Conservation (phyloP, 2,113 vertebrate genomes). For the Brachirus orientalis region DNA sequence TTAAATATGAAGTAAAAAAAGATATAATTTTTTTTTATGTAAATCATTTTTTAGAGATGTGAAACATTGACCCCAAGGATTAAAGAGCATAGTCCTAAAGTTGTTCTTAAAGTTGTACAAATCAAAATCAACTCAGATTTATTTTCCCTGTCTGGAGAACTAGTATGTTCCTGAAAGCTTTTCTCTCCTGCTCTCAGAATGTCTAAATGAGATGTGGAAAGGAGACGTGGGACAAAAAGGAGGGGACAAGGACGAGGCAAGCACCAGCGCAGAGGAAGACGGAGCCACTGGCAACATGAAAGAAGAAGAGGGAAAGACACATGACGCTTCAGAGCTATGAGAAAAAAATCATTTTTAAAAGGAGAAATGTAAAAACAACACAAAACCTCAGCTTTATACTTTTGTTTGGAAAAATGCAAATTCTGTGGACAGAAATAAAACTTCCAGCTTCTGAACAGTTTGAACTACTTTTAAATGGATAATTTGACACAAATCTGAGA, state of each 20-base stretch:
- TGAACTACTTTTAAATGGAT: too few species aligned
- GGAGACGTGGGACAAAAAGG: constrained; percentile 71
- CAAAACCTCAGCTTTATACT: constrained; percentile 19
- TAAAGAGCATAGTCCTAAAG: too few species aligned
- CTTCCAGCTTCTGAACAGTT: too few species aligned
- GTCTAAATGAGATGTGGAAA: constrained; percentile 86
- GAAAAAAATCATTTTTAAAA: neutral
- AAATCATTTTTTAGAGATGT: too few species aligned
- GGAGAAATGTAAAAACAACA: constrained; percentile 16
- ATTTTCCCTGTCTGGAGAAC: too few species aligned
- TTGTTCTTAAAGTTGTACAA: too few species aligned
- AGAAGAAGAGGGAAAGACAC: constrained; percentile 35
- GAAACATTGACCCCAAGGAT: too few species aligned
- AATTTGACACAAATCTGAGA: too few species aligned
- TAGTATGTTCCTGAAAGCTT: neutral
- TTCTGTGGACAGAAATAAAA: neutral
- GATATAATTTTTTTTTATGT: too few species aligned
- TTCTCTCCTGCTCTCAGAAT: constrained; percentile 69
- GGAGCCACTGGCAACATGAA: neutral
- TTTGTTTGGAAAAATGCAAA: neutral
- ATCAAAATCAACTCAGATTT: too few species aligned
- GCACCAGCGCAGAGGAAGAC: neutral
- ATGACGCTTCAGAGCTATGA: constrained; percentile 84
- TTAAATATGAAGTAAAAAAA: too few species aligned
- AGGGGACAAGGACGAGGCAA: constrained; percentile 34